Evolutionary conservation across 1,140 invertebrate species (phyloP).

Genomic region (Mya arenaria): DNA sequence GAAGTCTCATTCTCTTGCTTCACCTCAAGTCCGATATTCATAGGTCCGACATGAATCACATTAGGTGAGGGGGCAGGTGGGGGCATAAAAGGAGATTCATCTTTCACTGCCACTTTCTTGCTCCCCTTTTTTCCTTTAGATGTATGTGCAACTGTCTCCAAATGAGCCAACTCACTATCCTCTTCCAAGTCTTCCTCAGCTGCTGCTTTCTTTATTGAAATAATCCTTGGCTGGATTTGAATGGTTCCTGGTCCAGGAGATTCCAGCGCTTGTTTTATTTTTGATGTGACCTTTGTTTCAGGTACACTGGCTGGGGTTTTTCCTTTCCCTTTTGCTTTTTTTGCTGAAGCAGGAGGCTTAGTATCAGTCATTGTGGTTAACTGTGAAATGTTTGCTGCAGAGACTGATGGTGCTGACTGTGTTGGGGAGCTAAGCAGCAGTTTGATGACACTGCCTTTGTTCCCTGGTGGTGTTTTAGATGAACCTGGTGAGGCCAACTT

Average conservation of each 20-base stretch:
- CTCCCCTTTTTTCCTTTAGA: neutral
- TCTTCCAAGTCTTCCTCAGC: neutral
- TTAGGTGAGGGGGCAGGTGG: constrained; percentile 10
- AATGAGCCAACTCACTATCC: neutral
- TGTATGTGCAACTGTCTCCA: neutral
- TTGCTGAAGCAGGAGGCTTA: neutral
- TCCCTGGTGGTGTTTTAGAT: neutral
- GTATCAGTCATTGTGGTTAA: constrained; percentile 17
- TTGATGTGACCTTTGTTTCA: neutral
- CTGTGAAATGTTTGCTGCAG: constrained; percentile 56
- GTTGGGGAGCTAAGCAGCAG: constrained; percentile 70
- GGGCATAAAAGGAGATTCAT: neutral
- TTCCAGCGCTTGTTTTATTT: constrained; percentile 32
- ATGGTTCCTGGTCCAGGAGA: neutral
- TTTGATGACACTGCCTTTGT: constrained; percentile 70
- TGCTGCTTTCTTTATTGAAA: constrained; percentile 26
- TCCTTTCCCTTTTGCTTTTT: constrained; percentile 8
- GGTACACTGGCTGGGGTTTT: neutral
- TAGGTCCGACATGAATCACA: constrained; percentile 37
- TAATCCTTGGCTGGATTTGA: neutral
- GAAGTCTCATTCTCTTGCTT: neutral
- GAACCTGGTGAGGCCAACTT: neutral
- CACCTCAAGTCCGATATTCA: constrained; percentile 34
- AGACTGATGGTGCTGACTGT: constrained; percentile 52
- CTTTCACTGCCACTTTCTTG: neutral